Evolutionary conservation across 37 sponge, comb jelly and placozoan genomes (phyloP), one percentile per base, ranked within the genome.

Genomic region (Dysidea cf. avara): DNA sequence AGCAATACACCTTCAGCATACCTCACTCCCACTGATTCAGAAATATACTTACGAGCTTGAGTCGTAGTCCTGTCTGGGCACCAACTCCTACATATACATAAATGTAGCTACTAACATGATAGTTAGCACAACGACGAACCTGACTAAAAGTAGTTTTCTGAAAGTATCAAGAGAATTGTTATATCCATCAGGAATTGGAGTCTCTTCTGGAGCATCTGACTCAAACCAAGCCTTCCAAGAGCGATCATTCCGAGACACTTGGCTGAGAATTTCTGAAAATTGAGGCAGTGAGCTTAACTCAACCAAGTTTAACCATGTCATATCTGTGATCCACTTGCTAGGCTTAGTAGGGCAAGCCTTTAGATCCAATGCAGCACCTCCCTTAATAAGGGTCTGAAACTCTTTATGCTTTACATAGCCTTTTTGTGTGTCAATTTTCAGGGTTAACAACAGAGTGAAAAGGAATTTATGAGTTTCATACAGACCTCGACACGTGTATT

Each of bases 391-490:
- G 0, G 81, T 87, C 78, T 89, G 84, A 51, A 98, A 89, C 51
- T 98, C 96, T 1, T 98, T 80, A 49, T 93, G 93, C 46, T 86
- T 82, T 48, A 96, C 90, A 57, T 69, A 47, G n/a, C 77, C 74
- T 50, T 62, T 79, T 55, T 93, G 90, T 18, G 92, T 82, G 57
- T 84, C 87, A 39, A 98, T 98, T 81, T 95, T 98, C 47, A 98
- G 88, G 28, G 99, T 85, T 16, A 98, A 87, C 5, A 98, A 81
- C 0, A 98, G 86, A 0, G 99, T 98, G 88, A 95, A 98, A 28
- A 98, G 88, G 82, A 98, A 98, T 83, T 98, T 98, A 83, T 98
- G 93, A 16, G 85, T 84, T 56, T 95, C 96, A 64, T 98, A 98
- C 30, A 98, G 80, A 0, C 99, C 96, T 57, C 99, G 71, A 29